Evolutionary conservation across 2,888 invertebrate species (phyloP).

Genomic region (Xestia sexstrigata): DNA sequence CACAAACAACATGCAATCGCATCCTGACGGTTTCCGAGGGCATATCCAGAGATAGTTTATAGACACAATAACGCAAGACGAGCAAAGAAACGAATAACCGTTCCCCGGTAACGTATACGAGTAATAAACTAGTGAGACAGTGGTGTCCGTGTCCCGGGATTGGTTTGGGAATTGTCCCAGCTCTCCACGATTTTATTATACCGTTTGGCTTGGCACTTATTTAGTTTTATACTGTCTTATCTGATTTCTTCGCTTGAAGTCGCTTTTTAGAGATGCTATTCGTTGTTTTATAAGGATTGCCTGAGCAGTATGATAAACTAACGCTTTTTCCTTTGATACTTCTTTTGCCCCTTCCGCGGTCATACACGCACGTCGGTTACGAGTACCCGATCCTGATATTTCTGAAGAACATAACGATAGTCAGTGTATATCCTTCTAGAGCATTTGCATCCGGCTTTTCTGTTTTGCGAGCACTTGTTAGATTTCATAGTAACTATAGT

Average conservation of each 20-base stretch:
- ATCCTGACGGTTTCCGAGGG: constrained; percentile 55
- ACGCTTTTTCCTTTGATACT: neutral
- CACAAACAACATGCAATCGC: constrained; percentile 62
- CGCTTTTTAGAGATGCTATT: constrained; percentile 26
- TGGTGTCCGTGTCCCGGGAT: constrained; percentile 65
- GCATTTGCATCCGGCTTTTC: neutral
- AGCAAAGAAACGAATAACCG: constrained; percentile 59
- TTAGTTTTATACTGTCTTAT: constrained; percentile 55
- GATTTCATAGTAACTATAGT: constrained; percentile 7
- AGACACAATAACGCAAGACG: constrained; percentile 61
- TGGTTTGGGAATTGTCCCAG: constrained; percentile 69
- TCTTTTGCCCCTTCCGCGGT: neutral
- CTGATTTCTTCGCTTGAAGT: constrained; percentile 31
- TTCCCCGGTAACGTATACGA: constrained; percentile 64
- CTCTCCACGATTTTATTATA: constrained; percentile 68
- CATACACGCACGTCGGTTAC: neutral
- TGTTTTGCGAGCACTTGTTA: neutral
- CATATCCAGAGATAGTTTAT: constrained; percentile 63
- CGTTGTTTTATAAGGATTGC: constrained; percentile 1
- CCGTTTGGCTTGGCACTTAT: constrained; percentile 60
- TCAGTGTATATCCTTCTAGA: neutral
- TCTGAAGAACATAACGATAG: neutral
- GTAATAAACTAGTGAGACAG: constrained; percentile 71
- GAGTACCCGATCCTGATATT: no score
- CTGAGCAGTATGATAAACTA: no score